phyloP scores from a whole-genome alignment of 2,113 vertebrate genomes.

The Lethenteron reissneri region DNA sequence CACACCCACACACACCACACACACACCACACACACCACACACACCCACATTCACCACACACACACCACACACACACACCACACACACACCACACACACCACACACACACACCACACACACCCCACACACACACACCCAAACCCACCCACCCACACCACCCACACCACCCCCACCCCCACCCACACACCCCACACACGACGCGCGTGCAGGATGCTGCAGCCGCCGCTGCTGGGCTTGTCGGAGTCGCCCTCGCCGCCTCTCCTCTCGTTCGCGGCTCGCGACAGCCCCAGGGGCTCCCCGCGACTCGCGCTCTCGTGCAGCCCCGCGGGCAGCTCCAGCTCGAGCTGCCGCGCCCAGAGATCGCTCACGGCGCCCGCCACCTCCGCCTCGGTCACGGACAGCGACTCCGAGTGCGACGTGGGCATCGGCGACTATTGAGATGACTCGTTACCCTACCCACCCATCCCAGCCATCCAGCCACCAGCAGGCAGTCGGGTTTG shows the following conservation, averaged over 20 bases:
- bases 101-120: not conserved
- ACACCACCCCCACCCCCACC: not conserved
- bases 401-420: conserved; percentile 3
- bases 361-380: not conserved
- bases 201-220: not conserved
- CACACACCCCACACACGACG: not conserved
- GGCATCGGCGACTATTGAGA: not conserved
- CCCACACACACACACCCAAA: not conserved
- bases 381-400: not conserved
- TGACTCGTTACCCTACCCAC: not conserved
- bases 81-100: too few species aligned
- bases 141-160: not conserved
- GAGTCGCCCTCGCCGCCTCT: not conserved
- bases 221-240: too few species aligned
- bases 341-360: not conserved
- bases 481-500: too few species aligned
- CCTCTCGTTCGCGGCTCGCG: not conserved
- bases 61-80: too few species aligned
- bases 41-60: too few species aligned
- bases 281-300: not conserved
- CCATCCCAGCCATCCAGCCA: not conserved
- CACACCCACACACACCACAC: too few species aligned
- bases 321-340: not conserved
- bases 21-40: too few species aligned
- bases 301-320: not conserved